phyloP scores from a whole-genome alignment of 2,797 vertebrate species.

The Amblyraja radiata region DNA sequence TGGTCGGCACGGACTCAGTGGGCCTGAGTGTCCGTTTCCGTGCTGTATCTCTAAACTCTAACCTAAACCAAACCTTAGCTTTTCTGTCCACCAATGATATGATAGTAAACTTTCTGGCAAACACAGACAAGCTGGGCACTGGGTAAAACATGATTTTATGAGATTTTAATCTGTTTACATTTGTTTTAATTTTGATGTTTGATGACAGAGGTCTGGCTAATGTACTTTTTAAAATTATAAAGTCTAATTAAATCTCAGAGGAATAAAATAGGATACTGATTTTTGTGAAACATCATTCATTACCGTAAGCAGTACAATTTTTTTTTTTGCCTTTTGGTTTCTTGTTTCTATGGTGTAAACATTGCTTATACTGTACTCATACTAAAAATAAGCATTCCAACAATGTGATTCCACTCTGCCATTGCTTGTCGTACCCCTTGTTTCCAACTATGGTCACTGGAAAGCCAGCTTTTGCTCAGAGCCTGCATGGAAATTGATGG shows the following conservation, averaged over 20 bases:
- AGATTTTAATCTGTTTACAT: neutral
- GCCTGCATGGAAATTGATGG: conserved; percentile 81
- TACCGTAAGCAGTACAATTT: too few relatives aligned
- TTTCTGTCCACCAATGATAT: neutral
- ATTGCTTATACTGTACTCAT: conserved; percentile 11
- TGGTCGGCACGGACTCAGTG: too few relatives aligned
- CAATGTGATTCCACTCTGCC: conserved; percentile 51
- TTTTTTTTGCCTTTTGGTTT: neutral
- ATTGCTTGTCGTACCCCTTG: conserved; percentile 57
- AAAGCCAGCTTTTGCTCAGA: conserved; percentile 72
- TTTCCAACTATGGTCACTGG: conserved; percentile 87
- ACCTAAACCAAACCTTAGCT: neutral
- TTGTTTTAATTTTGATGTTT: neutral
- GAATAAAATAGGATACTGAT: neutral
- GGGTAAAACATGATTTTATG: neutral
- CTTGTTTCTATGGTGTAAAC: neutral
- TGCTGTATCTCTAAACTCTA: too few relatives aligned
- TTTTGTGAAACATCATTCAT: neutral
- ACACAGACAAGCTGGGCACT: neutral
- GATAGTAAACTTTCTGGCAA: neutral
- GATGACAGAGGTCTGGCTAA: neutral
- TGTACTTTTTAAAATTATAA: neutral
- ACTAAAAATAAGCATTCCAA: conserved; percentile 21
- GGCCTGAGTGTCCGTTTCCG: too few relatives aligned
- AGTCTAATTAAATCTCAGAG: neutral